These are phyloP conservation scores for Cochlearius cochlearius DNA, from an alignment of 2,113 vertebrate species.

Conservation along the genomic window DNA sequence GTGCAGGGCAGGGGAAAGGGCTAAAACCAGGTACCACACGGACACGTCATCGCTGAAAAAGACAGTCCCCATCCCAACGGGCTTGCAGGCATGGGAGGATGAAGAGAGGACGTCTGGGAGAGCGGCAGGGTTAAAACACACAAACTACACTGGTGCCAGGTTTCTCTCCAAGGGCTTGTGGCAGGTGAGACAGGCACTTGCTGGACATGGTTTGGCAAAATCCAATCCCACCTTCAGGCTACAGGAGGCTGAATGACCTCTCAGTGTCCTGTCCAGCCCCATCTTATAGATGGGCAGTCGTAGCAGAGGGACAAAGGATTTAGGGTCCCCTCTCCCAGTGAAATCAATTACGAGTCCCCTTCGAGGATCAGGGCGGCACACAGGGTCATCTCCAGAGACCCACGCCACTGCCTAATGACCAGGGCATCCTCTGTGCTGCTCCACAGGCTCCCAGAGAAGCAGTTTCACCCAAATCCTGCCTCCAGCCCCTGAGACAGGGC, in stretches of 20 bases:
- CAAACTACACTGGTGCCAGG: fast-evolving
- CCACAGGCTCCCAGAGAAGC: neutral
- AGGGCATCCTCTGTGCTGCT: neutral
- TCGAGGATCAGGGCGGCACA: neutral
- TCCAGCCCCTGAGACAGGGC: neutral
- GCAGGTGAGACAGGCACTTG: neutral
- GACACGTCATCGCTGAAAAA: fast-evolving
- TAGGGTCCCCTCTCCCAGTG: neutral
- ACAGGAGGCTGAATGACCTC: neutral
- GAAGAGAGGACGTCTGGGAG: neutral
- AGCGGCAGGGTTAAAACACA: neutral
- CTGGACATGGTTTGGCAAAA: neutral
- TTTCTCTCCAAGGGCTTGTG: neutral
- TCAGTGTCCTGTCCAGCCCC: neutral
- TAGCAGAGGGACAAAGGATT: neutral
- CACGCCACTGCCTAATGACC: neutral
- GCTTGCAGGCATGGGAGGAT: neutral
- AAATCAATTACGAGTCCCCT: neutral
- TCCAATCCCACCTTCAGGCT: neutral
- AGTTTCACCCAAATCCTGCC: neutral
- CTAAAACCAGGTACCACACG: neutral
- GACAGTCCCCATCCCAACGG: neutral
- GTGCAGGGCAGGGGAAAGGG: neutral
- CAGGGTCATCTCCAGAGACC: neutral
- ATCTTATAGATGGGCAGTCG: neutral